Conservation (phyloP, 2,113 vertebrate genomes). For the Laticauda laticaudata region DNA sequence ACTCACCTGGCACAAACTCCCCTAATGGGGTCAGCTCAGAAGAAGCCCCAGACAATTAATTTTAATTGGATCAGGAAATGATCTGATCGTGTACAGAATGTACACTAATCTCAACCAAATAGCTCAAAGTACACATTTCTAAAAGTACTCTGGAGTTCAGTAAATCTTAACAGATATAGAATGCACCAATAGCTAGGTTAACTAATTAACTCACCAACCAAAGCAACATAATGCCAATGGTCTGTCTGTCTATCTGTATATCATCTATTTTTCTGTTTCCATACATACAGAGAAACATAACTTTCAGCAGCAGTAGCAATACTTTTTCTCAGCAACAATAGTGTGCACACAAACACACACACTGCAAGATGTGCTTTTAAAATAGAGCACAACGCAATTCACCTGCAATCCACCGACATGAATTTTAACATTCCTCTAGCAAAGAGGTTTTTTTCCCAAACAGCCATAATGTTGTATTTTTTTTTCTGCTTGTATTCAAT, state of each 20-base stretch:
- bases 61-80: neutral
- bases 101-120: neutral
- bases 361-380: neutral
- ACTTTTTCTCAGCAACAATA: neutral
- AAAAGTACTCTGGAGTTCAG: neutral
- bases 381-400: neutral
- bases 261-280: neutral
- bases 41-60: neutral
- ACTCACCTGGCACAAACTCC: neutral
- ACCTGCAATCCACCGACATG: neutral
- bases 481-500: neutral
- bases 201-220: neutral
- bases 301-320: neutral
- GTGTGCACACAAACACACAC: neutral
- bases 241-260: neutral
- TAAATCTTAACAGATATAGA: neutral
- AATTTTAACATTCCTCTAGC: neutral
- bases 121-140: neutral
- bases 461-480: neutral
- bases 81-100: neutral
- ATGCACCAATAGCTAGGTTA: neutral
- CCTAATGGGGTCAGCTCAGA: neutral
- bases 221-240: neutral
- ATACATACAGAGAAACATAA: neutral
- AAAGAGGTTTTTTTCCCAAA: neutral